A percentile compares a stretch with the other conserved stretches of the same genome.
Evolutionary conservation across 2,888 invertebrate genomes (phyloP).

Genomic region (Lycia hirtaria): DNA sequence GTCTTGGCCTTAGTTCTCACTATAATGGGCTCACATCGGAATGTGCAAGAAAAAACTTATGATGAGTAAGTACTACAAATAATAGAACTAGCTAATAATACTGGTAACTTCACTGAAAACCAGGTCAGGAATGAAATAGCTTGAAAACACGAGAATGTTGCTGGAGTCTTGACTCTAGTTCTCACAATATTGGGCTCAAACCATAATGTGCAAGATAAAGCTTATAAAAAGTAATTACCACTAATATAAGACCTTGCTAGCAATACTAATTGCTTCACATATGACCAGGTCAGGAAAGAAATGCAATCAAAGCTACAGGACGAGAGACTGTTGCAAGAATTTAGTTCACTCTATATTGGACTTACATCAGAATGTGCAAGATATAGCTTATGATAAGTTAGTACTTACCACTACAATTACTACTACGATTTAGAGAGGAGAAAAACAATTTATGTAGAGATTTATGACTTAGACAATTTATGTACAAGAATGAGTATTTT

Average conservation of each 20-base stretch:
- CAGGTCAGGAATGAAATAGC: constrained; percentile 7
- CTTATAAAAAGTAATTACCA: constrained; percentile 14
- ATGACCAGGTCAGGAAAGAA: constrained; percentile 6
- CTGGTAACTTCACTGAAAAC: constrained; percentile 4
- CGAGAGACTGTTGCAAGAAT: constrained; percentile 5
- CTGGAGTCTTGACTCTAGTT: neutral
- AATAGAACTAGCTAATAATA: neutral
- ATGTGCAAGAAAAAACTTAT: constrained; percentile 14
- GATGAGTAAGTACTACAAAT: constrained; percentile 19
- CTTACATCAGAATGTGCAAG: constrained; percentile 6
- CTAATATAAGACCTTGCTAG: neutral
- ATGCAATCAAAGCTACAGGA: constrained; percentile 8
- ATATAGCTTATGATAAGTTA: constrained; percentile 14
- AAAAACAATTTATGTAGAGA: too few relatives aligned
- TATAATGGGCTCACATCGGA: constrained; percentile 3
- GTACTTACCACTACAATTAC: too few relatives aligned
- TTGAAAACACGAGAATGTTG: constrained; percentile 7
- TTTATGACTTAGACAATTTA: too few relatives aligned
- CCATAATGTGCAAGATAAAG: constrained; percentile 10
- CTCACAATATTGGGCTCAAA: constrained; percentile 9
- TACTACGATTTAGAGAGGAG: too few relatives aligned
- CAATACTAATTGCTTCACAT: constrained; percentile 1
- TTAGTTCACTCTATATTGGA: constrained; percentile 2
- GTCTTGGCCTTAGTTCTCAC: neutral
- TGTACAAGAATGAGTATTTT: too few relatives aligned